A percentile compares a stretch with the other conserved stretches of the same genome.
Evolutionary conservation across 2,888 invertebrate genomes (phyloP).

Genomic region (Drosophila meridiana): DNA sequence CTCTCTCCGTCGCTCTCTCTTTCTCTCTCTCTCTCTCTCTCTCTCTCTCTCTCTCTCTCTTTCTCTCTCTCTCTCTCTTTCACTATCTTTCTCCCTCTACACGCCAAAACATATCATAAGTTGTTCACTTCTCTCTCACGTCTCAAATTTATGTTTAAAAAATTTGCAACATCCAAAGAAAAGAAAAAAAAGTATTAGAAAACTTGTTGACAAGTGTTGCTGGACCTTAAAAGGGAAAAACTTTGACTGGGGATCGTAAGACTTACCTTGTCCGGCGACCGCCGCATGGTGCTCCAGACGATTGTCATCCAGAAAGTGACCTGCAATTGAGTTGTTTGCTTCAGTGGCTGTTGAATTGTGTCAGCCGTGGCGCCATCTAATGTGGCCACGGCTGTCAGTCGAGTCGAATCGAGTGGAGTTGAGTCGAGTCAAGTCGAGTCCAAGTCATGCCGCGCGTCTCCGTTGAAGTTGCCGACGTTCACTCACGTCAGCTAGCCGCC

Average conservation of each 20-base stretch:
- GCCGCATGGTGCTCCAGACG: conserved; percentile 85
- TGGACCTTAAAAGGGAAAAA: conserved; percentile 66
- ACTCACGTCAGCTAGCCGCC: conserved; percentile 71
- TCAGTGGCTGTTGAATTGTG: conserved; percentile 62
- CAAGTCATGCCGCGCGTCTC: conserved; percentile 51
- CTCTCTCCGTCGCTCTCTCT: not conserved
- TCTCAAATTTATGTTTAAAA: not conserved
- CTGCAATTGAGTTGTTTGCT: conserved; percentile 82
- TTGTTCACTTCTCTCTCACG: not conserved
- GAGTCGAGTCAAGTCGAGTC: conserved; percentile 27
- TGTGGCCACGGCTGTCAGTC: conserved; percentile 75
- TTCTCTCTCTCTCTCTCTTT: not conserved
- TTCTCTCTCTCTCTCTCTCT: not conserved
- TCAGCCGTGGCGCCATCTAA: conserved; percentile 78
- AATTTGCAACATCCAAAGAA: not conserved
- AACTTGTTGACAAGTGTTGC: conserved; percentile 73
- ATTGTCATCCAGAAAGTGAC: conserved; percentile 85
- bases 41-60: not conserved
- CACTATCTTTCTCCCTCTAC: not conserved
- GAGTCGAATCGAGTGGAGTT: conserved; percentile 9
- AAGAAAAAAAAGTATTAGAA: conserved; percentile 19
- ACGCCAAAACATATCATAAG: not conserved
- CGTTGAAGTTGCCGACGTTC: conserved; percentile 61
- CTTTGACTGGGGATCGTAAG: conserved; percentile 28
- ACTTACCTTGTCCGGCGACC: conserved; percentile 82